A percentile compares a stretch with the other conserved stretches of the same genome.
Conservation (phyloP, 2,797 vertebrate species). For the Sebastes matsubarae region DNA sequence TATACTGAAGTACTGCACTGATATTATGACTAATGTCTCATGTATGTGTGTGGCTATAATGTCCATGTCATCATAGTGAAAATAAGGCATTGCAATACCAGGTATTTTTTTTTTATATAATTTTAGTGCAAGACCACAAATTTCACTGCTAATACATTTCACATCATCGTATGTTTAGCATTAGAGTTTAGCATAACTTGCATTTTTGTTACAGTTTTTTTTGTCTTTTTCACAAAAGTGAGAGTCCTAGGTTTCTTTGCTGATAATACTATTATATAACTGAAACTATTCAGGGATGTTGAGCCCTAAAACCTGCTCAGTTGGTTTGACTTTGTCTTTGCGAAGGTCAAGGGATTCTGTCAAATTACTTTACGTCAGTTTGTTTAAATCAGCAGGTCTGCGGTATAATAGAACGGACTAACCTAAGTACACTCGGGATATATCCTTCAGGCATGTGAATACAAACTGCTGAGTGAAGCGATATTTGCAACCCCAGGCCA, state of each 20-base stretch:
- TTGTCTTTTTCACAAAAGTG: neutral
- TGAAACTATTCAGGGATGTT: neutral
- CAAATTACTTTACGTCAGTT: conserved; percentile 54
- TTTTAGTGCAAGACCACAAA: neutral
- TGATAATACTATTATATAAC: neutral
- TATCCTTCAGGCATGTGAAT: conserved; percentile 55
- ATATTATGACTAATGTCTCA: neutral
- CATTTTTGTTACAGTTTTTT: neutral
- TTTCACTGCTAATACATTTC: neutral
- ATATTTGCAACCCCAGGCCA: conserved; percentile 59
- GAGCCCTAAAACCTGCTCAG: conserved; percentile 35
- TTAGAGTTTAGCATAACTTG: neutral
- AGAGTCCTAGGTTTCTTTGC: neutral
- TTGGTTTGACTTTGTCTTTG: conserved; percentile 44
- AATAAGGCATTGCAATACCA: neutral
- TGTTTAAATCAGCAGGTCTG: conserved; percentile 68
- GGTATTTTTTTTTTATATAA: neutral
- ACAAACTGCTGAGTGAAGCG: conserved; percentile 66
- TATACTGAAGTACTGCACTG: neutral
- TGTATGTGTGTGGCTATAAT: neutral
- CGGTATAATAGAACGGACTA: conserved; percentile 54
- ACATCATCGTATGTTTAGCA: neutral
- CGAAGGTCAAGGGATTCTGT: conserved; percentile 52
- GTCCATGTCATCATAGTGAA: neutral
- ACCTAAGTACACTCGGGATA: conserved; percentile 49